A percentile compares a stretch with the other conserved stretches of the same genome.
phyloP scores from a whole-genome alignment of 2,888 invertebrate genomes.

The Caenorhabditis afra region DNA sequence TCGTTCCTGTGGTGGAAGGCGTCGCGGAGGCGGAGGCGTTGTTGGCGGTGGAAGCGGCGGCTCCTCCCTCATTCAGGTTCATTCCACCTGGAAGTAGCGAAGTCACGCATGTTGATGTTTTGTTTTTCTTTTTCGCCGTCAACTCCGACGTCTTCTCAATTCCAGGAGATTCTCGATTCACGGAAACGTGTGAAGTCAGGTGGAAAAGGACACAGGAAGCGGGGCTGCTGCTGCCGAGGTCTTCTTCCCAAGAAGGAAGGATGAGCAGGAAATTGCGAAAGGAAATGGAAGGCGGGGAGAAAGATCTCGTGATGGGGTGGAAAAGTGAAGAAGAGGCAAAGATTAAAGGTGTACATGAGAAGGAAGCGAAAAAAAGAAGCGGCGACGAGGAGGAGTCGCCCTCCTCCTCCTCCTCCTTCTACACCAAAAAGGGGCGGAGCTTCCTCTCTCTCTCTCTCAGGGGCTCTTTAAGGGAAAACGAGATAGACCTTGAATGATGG shows the following conservation, averaged over 20 bases:
- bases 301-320: neutral
- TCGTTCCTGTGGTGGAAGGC: neutral
- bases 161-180: too few relatives aligned
- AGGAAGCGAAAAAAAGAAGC: neutral
- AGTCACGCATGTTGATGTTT: too few relatives aligned
- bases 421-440: neutral
- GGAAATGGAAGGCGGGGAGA: slow-evolving; percentile 1
- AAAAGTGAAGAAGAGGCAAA: neutral
- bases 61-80: slow-evolving; percentile 26
- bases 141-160: too few relatives aligned
- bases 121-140: neutral
- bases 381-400: too few relatives aligned
- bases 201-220: slow-evolving; percentile 7
- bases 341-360: slow-evolving; percentile 6
- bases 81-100: slow-evolving; percentile 37
- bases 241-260: too few relatives aligned
- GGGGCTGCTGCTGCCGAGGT: neutral
- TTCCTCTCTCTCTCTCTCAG: neutral
- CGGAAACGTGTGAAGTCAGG: neutral
- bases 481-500: neutral
- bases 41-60: neutral
- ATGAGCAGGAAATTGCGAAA: neutral
- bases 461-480: neutral
- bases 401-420: neutral
- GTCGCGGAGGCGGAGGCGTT: neutral